Percentiles rank a stretch among this genome's conserved stretches.
Conservation (phyloP, 1,140 invertebrate genomes). For the Bombus huntii region DNA sequence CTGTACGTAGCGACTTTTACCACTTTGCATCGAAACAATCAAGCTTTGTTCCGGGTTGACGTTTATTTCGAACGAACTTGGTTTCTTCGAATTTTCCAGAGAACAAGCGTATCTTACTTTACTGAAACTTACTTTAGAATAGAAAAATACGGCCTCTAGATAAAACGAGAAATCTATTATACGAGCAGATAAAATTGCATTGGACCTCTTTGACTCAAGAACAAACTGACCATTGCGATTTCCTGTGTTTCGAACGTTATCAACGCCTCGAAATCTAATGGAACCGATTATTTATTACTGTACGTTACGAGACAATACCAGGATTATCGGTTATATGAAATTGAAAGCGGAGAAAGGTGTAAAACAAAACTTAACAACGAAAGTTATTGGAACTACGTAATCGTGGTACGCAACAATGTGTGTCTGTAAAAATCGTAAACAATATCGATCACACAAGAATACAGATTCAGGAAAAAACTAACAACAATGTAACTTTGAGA, state of each 20-base stretch:
- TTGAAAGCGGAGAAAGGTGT: not conserved
- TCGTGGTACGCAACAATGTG: not conserved
- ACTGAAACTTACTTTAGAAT: too few relatives aligned
- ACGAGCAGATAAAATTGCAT: not conserved
- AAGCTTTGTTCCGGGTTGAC: not conserved
- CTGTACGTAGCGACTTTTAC: constrained; percentile 23
- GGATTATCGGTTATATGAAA: not conserved
- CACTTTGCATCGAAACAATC: not conserved
- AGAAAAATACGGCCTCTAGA: not conserved
- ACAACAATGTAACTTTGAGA: not conserved
- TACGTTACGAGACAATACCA: constrained; percentile 18
- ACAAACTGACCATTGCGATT: not conserved
- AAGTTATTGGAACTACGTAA: not conserved
- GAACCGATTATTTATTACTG: not conserved
- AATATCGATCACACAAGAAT: not conserved
- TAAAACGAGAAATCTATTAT: not conserved
- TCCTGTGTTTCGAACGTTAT: constrained; percentile 4
- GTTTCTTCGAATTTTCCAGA: too few relatives aligned
- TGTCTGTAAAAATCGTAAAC: not conserved
- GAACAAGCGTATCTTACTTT: not conserved
- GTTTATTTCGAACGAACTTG: not conserved
- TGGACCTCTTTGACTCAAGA: too few relatives aligned
- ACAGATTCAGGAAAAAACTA: not conserved
- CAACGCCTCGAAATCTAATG: not conserved
- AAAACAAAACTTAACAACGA: not conserved